These are phyloP conservation scores for Stramonita haemastoma DNA, from an alignment of 2,888 invertebrate genomes.

Conservation along the genomic window DNA sequence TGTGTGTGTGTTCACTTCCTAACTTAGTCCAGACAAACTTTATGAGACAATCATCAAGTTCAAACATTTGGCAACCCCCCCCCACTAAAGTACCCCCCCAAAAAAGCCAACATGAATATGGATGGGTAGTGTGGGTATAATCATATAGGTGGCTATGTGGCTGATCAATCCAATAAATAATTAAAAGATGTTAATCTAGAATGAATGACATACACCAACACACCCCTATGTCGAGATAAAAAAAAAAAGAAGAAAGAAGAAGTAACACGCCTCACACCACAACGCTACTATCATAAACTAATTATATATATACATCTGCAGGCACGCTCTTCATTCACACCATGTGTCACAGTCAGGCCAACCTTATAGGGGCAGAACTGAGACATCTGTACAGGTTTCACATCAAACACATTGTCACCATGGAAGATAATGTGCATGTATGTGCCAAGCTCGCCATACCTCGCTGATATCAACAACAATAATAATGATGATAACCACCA, in stretches of 20 bases:
- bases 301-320: neutral
- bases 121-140: too few relatives aligned
- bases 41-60: neutral
- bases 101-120: neutral
- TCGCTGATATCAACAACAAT: too few relatives aligned
- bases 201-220: neutral
- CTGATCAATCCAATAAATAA: slow-evolving; percentile 16
- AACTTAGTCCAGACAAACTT: neutral
- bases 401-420: too few relatives aligned
- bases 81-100: too few relatives aligned
- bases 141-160: neutral
- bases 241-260: too few relatives aligned
- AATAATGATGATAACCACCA: too few relatives aligned
- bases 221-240: neutral
- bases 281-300: neutral
- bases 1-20: neutral
- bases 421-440: too few relatives aligned
- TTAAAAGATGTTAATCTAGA: neutral
- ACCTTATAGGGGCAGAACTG: neutral
- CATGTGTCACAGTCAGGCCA: neutral
- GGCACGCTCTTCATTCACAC: neutral
- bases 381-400: too few relatives aligned
- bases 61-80: neutral
- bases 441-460: too few relatives aligned
- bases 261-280: slow-evolving; percentile 1